These are phyloP conservation scores for Aptenodytes patagonicus DNA, from an alignment of 2,113 vertebrate species.

Conservation along the genomic window DNA sequence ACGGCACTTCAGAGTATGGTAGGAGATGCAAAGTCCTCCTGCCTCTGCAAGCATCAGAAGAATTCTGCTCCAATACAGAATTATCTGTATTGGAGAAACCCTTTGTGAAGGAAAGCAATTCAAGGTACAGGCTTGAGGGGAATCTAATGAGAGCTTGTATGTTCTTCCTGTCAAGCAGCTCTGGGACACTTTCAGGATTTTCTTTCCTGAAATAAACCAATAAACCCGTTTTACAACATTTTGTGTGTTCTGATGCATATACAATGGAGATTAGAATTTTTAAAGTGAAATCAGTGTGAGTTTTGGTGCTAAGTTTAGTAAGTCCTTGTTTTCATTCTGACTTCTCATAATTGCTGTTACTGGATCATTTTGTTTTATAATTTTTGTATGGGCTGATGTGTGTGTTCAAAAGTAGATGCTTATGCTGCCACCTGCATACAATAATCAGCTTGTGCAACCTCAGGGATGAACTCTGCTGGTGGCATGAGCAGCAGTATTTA, in stretches of 20 bases:
- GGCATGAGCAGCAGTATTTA: neutral
- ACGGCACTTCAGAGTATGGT: neutral
- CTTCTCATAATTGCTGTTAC: neutral
- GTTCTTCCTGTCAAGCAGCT: neutral
- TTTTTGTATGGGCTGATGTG: neutral
- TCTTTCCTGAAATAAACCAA: neutral
- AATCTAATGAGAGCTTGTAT: neutral
- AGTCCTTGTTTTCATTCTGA: neutral
- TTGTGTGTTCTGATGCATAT: neutral
- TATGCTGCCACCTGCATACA: conserved; percentile 61
- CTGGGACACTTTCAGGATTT: neutral
- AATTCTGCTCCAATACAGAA: neutral
- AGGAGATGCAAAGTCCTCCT: neutral
- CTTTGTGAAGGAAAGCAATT: neutral
- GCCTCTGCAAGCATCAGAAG: neutral
- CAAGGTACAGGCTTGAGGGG: neutral
- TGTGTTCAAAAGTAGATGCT: conserved; percentile 22
- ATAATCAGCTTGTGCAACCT: conserved; percentile 31
- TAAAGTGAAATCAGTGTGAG: neutral
- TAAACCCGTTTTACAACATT: neutral
- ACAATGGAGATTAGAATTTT: neutral
- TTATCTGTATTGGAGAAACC: neutral
- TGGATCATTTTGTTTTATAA: neutral
- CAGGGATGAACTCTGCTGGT: neutral
- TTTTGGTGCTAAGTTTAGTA: neutral